Evolutionary conservation across 2,113 vertebrate species (phyloP), one percentile per base, ranked within the genome.

Genomic region (Microcebus griseorufus): DNA sequence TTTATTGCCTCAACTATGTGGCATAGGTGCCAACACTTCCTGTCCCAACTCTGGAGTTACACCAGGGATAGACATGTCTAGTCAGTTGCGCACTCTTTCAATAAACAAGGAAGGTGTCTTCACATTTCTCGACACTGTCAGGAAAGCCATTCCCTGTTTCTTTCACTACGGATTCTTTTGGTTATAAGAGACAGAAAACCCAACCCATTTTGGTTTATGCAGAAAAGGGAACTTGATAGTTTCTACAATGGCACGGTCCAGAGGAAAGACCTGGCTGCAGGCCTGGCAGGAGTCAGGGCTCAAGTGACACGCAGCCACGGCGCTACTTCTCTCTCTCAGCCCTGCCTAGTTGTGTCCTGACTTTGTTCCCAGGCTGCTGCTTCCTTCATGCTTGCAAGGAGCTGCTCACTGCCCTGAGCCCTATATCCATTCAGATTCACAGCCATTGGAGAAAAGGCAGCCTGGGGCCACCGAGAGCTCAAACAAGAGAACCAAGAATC

Each of bases 1-100:
- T 62, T 92, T 89, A 67, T 42, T 96, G 94, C 32, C 37, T 95
- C 48, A 70, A 58, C 18, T n/a, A 25, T 65, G 88, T 65, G 29
- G 6, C 37, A 14, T 5, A 14, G 17, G 11, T 72, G 81, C 81
- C 82, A 86, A 82, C 29, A 53, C 45, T 53, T 17, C 42, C 48
- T 48, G 27, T 58, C 20, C 27, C 23, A 29, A 20, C 6, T 82
- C 4, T 6, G 72, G 51, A 65, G 53, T 73, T 37, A 17, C 2
- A 80, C 22, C 23, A 60, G 75, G 5, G 55, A 93, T 11, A 90
- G 80, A 32, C 7, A 48, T 70, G 94, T 78, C 51, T 53, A 64
- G 62, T 81, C 64, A 60, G 42, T 29, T n/a, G 53, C 45, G 14
- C 4, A 25, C 60, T 83, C 23, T 96, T 84, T 67, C 32, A 55